Evolutionary conservation across 2,888 invertebrate species (phyloP).

Genomic region (Pogonocherus hispidulus): DNA sequence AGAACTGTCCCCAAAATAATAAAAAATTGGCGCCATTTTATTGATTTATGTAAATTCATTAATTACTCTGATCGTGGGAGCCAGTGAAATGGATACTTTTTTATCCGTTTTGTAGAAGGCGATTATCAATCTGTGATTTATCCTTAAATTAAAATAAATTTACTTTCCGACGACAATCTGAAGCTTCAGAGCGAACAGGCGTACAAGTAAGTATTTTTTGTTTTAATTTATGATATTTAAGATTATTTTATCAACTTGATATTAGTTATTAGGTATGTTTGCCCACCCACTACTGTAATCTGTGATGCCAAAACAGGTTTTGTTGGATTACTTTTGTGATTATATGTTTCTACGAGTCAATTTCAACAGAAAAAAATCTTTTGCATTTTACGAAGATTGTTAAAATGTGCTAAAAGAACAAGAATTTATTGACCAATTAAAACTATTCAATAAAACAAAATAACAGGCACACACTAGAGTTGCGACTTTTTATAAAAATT

Average conservation of each 20-base stretch:
- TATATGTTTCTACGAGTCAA: neutral
- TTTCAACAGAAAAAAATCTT: too few relatives aligned
- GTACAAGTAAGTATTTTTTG: too few relatives aligned
- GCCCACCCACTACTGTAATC: neutral
- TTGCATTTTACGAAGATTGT: too few relatives aligned
- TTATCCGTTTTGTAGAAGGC: too few relatives aligned
- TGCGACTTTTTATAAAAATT: too few relatives aligned
- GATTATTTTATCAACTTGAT: slow-evolving; percentile 5
- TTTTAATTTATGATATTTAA: neutral
- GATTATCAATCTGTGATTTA: neutral
- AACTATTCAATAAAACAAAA: too few relatives aligned
- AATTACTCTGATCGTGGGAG: neutral
- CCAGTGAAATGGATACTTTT: neutral
- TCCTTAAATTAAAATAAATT: neutral
- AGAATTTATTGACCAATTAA: too few relatives aligned
- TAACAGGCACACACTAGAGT: too few relatives aligned
- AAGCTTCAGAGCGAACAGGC: neutral
- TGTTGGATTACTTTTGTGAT: neutral
- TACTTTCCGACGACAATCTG: neutral
- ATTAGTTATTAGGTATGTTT: neutral
- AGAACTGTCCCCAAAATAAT: neutral
- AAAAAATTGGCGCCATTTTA: neutral
- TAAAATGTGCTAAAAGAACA: too few relatives aligned
- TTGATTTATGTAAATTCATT: neutral
- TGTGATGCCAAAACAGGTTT: neutral